phyloP scores from a whole-genome alignment of 92 coral and sea anemone species.

The Phenganax subtilis region DNA sequence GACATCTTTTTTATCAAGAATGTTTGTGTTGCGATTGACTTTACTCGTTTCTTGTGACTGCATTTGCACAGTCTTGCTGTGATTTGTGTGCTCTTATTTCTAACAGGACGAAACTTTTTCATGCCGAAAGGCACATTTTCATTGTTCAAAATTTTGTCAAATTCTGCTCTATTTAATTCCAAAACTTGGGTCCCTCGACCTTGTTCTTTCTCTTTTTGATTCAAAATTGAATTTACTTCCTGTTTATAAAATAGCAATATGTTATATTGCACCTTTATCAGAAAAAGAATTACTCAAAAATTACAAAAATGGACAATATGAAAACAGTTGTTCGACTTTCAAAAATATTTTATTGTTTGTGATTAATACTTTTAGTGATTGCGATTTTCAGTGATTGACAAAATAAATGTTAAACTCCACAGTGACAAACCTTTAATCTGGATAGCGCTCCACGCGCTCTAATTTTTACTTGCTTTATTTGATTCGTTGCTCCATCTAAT shows the following conservation, averaged over 20 bases:
- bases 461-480: too few relatives aligned
- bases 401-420: neutral
- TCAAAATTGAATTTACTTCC: too few relatives aligned
- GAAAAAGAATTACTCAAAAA: too few relatives aligned
- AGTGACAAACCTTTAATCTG: neutral
- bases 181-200: too few relatives aligned
- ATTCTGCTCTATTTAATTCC: too few relatives aligned
- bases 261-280: too few relatives aligned
- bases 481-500: too few relatives aligned
- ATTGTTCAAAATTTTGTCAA: neutral
- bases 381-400: neutral
- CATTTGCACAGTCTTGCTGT: neutral
- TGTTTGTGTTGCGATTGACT: conserved; percentile 8
- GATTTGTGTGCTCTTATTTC: neutral
- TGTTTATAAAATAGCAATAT: too few relatives aligned
- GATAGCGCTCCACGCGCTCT: conserved; percentile 11
- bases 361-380: neutral
- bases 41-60: conserved; percentile 8
- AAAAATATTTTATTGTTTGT: neutral
- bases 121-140: too few relatives aligned
- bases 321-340: neutral
- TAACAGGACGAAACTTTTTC: neutral
- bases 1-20: neutral
- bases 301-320: too few relatives aligned
- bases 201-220: too few relatives aligned